A percentile compares a stretch with the other conserved stretches of the same genome.
Evolutionary conservation across 2,888 invertebrate species (phyloP).

Genomic region (Thymelicus lineola): DNA sequence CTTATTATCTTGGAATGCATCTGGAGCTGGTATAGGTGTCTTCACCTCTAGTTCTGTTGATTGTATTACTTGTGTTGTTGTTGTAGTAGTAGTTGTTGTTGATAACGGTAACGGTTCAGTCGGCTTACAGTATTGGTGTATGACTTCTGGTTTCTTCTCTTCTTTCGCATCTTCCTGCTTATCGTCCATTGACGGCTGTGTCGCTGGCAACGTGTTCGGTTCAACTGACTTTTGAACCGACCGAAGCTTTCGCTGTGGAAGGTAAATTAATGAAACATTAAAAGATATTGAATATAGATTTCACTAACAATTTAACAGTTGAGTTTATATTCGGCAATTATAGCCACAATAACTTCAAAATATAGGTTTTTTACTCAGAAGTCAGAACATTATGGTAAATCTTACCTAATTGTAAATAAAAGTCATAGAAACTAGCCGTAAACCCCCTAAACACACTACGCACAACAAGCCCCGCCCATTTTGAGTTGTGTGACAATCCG

Average conservation of each 20-base stretch:
- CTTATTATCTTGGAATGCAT: slow-evolving; percentile 45
- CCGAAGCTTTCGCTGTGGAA: slow-evolving; percentile 87
- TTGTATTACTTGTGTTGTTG: slow-evolving; percentile 13
- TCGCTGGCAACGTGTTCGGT: slow-evolving; percentile 67
- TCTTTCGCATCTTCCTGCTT: slow-evolving; percentile 63
- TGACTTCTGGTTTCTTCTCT: slow-evolving; percentile 36
- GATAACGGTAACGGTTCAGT: slow-evolving; percentile 18
- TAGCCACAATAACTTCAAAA: no score
- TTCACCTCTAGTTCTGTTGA: slow-evolving; percentile 38
- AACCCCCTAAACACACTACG: background rate
- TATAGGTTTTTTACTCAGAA: no score
- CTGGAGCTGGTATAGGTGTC: slow-evolving; percentile 40
- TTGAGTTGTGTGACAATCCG: slow-evolving; percentile 97
- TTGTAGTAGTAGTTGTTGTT: no score
- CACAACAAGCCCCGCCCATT: slow-evolving; percentile 64
- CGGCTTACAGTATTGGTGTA: slow-evolving; percentile 52
- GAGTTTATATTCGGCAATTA: no score
- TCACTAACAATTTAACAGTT: no score
- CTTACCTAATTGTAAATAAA: no score
- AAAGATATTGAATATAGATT: no score
- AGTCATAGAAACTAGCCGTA: no score
- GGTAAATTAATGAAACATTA: background rate
- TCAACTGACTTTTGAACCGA: slow-evolving; percentile 85
- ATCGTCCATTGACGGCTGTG: slow-evolving; percentile 66
- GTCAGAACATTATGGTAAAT: no score